Conservation (phyloP, 2,797 vertebrate species). For the Limnodromus scolopaceus region DNA sequence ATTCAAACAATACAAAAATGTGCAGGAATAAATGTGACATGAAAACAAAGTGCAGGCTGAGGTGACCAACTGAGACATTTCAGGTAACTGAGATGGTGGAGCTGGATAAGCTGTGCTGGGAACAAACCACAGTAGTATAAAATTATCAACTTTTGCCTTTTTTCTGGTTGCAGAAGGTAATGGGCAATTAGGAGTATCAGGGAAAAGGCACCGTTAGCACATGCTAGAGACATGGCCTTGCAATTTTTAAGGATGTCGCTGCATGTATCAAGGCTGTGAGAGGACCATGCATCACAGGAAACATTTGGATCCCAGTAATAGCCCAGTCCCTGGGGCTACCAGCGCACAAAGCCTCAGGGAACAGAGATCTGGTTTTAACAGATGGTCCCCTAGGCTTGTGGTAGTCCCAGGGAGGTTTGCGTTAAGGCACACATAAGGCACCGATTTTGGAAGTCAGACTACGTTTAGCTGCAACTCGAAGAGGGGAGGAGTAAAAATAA, state of each 20-base stretch:
- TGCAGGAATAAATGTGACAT: not conserved
- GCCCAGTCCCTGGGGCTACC: not conserved
- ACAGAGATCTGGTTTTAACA: not conserved
- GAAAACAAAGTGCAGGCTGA: not conserved
- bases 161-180: not conserved
- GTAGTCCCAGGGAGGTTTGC: not conserved
- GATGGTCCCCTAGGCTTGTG: not conserved
- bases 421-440: not conserved
- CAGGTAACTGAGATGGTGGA: not conserved
- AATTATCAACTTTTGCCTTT: not conserved
- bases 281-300: fast-evolving
- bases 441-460: not conserved
- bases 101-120: not conserved
- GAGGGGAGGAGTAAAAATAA: not conserved
- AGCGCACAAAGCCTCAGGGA: fast-evolving
- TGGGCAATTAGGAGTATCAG: not conserved
- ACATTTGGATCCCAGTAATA: not conserved
- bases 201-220: not conserved
- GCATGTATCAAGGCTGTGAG: not conserved
- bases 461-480: not conserved
- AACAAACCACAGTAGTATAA: not conserved
- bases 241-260: not conserved
- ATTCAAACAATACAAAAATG: not conserved
- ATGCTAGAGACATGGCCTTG: not conserved
- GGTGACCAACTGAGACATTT: not conserved